phyloP scores from a whole-genome alignment of 1,140 invertebrate genomes.

The Drosophila mauritiana region DNA sequence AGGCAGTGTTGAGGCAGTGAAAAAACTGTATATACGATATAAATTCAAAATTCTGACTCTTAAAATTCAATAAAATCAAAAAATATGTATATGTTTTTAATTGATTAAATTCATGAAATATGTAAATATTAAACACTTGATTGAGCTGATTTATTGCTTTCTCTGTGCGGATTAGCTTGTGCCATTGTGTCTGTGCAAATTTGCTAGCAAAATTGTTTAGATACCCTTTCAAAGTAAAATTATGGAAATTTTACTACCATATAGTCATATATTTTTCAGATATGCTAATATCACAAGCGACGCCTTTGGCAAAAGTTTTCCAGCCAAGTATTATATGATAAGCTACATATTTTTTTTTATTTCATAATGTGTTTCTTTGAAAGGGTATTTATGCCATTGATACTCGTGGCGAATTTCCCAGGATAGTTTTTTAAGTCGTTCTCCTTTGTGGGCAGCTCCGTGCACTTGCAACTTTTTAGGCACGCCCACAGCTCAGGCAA shows the following conservation, averaged over 20 bases:
- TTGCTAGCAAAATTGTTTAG: conserved; percentile 6
- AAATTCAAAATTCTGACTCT: too few species aligned
- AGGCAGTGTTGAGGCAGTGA: conserved; percentile 27
- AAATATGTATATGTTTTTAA: too few species aligned
- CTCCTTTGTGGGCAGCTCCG: conserved; percentile 13
- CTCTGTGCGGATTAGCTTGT: neutral
- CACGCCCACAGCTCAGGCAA: conserved; percentile 45
- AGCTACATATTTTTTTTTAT: too few species aligned
- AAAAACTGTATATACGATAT: too few species aligned
- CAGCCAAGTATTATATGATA: neutral
- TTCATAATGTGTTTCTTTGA: neutral
- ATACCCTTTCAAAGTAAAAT: conserved; percentile 11
- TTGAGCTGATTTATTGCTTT: too few species aligned
- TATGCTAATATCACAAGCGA: too few species aligned
- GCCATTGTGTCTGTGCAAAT: conserved; percentile 30
- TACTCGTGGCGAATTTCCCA: conserved; percentile 3
- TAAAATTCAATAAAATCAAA: too few species aligned
- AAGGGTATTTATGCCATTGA: conserved; percentile 32
- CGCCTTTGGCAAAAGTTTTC: neutral
- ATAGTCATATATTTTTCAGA: neutral
- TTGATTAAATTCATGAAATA: too few species aligned
- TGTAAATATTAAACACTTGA: too few species aligned
- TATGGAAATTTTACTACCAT: neutral
- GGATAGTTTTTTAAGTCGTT: conserved; percentile 6
- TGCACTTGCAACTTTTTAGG: conserved; percentile 61